Conservation (phyloP, 2,113 vertebrate species). For the Smithornis capensis region DNA sequence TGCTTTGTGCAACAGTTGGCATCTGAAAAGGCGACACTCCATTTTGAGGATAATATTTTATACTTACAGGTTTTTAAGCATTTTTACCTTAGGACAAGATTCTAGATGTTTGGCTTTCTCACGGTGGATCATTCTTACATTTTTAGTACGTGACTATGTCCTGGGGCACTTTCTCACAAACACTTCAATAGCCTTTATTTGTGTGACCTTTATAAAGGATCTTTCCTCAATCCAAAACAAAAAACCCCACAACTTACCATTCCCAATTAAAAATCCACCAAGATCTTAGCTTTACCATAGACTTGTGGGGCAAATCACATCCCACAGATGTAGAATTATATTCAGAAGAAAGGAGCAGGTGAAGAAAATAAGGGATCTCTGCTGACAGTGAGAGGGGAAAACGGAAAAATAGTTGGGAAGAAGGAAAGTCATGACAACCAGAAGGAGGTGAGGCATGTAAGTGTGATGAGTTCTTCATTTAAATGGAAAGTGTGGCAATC, state of each 20-base stretch:
- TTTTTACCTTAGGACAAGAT: neutral
- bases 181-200: neutral
- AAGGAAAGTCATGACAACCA: neutral
- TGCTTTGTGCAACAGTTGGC: neutral
- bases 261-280: neutral
- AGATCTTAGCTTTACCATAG: neutral
- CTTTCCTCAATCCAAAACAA: neutral
- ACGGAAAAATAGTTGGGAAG: neutral
- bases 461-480: neutral
- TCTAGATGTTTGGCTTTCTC: neutral
- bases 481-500: neutral
- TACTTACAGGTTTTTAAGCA: neutral
- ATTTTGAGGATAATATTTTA: neutral
- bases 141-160: neutral
- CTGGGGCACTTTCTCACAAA: neutral
- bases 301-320: neutral
- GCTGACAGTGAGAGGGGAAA: neutral
- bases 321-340: neutral
- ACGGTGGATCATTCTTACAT: neutral
- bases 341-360: neutral
- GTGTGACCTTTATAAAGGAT: neutral
- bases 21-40: neutral
- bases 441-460: neutral
- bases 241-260: neutral
- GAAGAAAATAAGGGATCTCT: neutral